These are phyloP conservation scores for Bembecia ichneumoniformis DNA, from an alignment of 2,888 invertebrate species.

Conservation along the genomic window DNA sequence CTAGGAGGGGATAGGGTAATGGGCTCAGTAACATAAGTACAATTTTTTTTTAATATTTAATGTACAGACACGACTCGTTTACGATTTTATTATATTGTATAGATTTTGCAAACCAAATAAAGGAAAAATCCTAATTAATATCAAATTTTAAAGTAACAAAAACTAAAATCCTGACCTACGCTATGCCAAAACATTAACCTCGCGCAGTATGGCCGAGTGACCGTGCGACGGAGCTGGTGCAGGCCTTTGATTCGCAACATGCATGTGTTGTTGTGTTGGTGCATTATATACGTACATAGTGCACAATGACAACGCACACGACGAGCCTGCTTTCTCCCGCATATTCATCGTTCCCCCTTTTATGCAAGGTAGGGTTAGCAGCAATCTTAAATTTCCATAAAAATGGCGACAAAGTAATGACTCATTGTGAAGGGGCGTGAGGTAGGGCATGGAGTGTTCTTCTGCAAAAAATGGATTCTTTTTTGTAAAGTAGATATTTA, in stretches of 20 bases:
- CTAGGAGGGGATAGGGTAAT: no score
- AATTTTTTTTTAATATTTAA: no score
- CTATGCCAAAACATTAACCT: constrained; percentile 27
- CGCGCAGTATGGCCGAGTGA: constrained; percentile 38
- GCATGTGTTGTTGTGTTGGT: not conserved
- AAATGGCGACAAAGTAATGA: not conserved
- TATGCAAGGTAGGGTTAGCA: constrained; percentile 1
- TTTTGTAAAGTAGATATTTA: no score
- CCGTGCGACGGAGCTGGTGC: constrained; percentile 27
- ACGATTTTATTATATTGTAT: no score
- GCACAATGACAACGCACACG: constrained; percentile 12
- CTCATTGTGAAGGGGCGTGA: not conserved
- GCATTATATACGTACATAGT: not conserved
- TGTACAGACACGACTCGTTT: no score
- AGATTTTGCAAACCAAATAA: no score
- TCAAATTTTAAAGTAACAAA: no score
- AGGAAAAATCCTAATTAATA: no score
- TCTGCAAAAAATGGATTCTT: no score
- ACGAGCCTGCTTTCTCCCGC: constrained; percentile 8
- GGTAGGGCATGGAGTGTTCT: not conserved
- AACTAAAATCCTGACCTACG: constrained; percentile 36
- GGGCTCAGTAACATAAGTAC: no score
- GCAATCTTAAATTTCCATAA: not conserved
- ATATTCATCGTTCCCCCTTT: constrained; percentile 3
- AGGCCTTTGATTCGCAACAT: constrained; percentile 3